phyloP scores from a whole-genome alignment of 2,888 invertebrate species.

The Nomada flava region DNA sequence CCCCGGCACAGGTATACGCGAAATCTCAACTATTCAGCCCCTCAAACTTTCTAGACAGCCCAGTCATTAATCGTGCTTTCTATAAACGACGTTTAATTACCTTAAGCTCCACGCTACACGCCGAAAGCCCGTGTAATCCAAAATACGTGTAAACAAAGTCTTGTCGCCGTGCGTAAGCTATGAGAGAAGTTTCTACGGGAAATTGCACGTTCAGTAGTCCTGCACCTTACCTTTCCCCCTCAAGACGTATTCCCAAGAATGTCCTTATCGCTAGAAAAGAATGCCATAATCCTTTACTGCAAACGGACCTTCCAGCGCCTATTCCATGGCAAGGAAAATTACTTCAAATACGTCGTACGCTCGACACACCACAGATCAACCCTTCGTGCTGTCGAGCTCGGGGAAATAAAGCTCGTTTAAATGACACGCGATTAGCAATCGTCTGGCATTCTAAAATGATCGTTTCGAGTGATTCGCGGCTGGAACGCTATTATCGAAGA shows the following conservation, averaged over 20 bases:
- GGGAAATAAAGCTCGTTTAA: too few relatives aligned
- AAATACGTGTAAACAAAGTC: slow-evolving; percentile 12
- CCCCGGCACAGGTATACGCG: not conserved
- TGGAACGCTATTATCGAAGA: too few relatives aligned
- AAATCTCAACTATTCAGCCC: slow-evolving; percentile 8
- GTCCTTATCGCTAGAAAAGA: not conserved
- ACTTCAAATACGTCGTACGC: too few relatives aligned
- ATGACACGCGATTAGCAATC: too few relatives aligned
- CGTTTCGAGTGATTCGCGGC: too few relatives aligned
- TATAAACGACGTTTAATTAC: slow-evolving; percentile 14
- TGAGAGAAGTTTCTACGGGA: not conserved
- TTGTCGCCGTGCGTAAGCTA: not conserved
- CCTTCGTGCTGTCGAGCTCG: too few relatives aligned
- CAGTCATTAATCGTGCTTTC: slow-evolving; percentile 4
- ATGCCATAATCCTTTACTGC: not conserved
- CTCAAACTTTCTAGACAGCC: slow-evolving; percentile 10
- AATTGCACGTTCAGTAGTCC: not conserved
- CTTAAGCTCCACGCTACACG: not conserved
- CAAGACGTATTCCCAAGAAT: not conserved
- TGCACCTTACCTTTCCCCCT: not conserved
- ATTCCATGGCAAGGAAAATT: too few relatives aligned
- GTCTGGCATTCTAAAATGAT: too few relatives aligned
- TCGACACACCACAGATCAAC: too few relatives aligned
- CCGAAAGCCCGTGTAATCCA: not conserved
- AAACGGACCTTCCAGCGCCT: not conserved